Conservation (phyloP, 2,797 vertebrate species). For the Peromyscus melanophrys region DNA sequence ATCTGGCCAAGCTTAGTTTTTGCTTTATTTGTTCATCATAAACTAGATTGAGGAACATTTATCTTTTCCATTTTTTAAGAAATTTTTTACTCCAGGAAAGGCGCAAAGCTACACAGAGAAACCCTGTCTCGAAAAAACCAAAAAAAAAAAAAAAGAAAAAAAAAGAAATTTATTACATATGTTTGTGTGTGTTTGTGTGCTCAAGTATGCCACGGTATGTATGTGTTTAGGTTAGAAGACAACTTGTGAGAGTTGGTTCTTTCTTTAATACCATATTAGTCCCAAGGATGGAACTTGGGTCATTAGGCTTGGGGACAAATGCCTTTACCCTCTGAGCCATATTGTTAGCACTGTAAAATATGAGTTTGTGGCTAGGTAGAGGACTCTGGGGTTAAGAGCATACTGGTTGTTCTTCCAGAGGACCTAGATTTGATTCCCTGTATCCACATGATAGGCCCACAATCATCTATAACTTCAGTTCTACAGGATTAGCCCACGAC, state of each 20-base stretch:
- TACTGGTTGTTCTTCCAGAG: background rate
- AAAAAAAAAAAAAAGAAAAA: no score
- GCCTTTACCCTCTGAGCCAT: background rate
- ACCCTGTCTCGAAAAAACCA: no score
- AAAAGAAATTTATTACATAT: constrained; percentile 7
- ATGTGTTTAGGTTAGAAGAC: background rate
- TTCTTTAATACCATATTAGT: background rate
- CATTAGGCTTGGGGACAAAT: background rate
- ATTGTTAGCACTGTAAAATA: background rate
- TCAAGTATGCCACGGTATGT: background rate
- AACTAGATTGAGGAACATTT: constrained; percentile 64
- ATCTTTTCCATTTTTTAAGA: constrained; percentile 34
- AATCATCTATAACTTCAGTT: background rate
- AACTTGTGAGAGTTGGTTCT: background rate
- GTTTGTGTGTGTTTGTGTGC: background rate
- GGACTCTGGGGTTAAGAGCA: background rate
- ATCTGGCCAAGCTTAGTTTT: constrained; percentile 10
- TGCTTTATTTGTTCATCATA: constrained; percentile 60
- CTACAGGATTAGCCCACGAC: background rate
- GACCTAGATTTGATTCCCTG: background rate
- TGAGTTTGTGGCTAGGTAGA: background rate
- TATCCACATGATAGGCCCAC: background rate
- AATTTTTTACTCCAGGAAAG: constrained; percentile 24
- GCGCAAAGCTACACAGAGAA: no score
- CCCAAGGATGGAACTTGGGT: background rate